Evolutionary conservation across 2,113 vertebrate species (phyloP).

Genomic region (Aegotheles bennettii): DNA sequence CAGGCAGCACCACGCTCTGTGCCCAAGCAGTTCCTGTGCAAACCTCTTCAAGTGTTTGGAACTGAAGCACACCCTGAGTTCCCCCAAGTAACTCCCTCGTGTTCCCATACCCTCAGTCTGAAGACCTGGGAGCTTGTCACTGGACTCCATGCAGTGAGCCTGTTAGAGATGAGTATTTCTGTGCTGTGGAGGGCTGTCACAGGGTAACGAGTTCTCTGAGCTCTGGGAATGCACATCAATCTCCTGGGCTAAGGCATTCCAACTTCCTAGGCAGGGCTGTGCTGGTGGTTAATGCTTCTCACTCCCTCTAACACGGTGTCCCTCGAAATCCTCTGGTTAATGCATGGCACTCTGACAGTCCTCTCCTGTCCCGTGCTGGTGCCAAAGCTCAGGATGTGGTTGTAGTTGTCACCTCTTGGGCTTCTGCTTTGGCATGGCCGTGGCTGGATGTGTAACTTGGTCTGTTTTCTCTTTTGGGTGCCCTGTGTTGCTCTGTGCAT

Average conservation of each 20-base stretch:
- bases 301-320: not conserved
- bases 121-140: not conserved
- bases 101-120: not conserved
- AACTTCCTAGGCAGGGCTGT: not conserved
- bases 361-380: not conserved
- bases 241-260: not conserved
- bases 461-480: not conserved
- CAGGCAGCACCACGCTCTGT: accelerated
- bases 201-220: not conserved
- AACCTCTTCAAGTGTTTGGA: not conserved
- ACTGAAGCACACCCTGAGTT: not conserved
- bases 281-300: not conserved
- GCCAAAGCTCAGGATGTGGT: not conserved
- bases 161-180: not conserved
- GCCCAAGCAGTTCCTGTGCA: not conserved
- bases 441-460: not conserved
- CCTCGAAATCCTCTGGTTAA: not conserved
- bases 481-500: not conserved
- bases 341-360: not conserved
- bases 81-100: not conserved
- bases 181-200: not conserved
- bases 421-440: not conserved
- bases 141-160: not conserved
- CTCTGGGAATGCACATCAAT: not conserved
- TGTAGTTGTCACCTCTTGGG: not conserved